Conservation (phyloP, 1,140 invertebrate species). For the Drosophila sp. region DNA sequence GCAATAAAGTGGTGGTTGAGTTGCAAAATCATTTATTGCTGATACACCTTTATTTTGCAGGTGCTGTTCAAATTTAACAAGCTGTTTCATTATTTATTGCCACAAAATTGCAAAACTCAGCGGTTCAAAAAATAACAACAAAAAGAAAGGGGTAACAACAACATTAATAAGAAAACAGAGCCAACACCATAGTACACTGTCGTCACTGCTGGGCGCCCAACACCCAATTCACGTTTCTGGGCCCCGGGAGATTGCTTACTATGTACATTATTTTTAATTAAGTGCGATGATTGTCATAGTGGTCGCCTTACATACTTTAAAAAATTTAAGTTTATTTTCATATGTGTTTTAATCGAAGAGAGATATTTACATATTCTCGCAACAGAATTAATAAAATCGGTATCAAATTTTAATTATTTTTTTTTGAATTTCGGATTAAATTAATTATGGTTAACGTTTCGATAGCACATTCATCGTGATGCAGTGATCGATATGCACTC, state of each 20-base stretch:
- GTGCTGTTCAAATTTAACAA: slow-evolving; percentile 56
- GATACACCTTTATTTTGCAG: slow-evolving; percentile 1
- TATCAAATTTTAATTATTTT: too few species aligned
- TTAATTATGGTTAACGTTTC: not conserved
- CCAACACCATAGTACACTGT: slow-evolving; percentile 25
- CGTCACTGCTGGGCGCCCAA: slow-evolving; percentile 22
- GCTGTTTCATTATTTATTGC: slow-evolving; percentile 70
- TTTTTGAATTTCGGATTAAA: too few species aligned
- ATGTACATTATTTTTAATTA: slow-evolving; percentile 57
- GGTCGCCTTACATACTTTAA: slow-evolving; percentile 24
- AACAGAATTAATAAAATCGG: too few species aligned
- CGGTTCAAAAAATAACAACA: slow-evolving; percentile 25
- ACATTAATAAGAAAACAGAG: slow-evolving; percentile 29
- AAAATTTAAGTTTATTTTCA: slow-evolving; percentile 39
- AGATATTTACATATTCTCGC: too few species aligned
- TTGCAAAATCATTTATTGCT: not conserved
- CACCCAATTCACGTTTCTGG: not conserved
- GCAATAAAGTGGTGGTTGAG: slow-evolving; percentile 7
- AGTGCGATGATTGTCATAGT: slow-evolving; percentile 19
- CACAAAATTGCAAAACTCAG: slow-evolving; percentile 63
- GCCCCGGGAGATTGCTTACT: slow-evolving; percentile 7
- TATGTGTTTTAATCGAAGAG: too few species aligned
- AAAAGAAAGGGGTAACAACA: slow-evolving; percentile 31
- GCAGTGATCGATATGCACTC: not conserved
- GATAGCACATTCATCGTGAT: not conserved